Evolutionary conservation across 2,888 invertebrate genomes (phyloP).

Genomic region (Agapostemon virescens): DNA sequence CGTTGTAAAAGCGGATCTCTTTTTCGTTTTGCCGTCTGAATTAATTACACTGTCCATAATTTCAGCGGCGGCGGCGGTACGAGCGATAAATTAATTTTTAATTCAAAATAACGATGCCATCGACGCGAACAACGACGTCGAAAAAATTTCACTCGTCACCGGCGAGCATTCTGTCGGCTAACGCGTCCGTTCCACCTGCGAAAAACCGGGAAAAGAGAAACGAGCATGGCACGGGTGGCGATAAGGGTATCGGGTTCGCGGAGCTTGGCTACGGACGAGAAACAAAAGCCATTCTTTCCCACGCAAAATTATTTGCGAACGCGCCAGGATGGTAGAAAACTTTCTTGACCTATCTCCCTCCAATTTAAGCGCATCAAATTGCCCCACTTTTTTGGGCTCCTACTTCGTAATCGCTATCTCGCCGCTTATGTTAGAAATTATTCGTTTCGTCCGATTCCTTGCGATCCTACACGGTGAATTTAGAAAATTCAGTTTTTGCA

Average conservation of each 20-base stretch:
- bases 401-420: neutral
- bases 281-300: constrained; percentile 25
- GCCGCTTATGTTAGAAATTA: neutral
- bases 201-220: neutral
- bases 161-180: neutral
- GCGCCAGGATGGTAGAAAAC: constrained; percentile 10
- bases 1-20: neutral
- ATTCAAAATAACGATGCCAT: neutral
- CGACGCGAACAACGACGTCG: neutral
- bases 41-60: neutral
- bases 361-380: neutral
- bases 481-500: no score
- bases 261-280: neutral
- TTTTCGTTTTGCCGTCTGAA: neutral
- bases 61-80: no score
- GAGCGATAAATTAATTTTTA: neutral
- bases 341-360: neutral
- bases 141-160: neutral
- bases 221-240: neutral
- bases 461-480: neutral
- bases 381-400: neutral
- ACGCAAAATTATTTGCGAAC: constrained; percentile 40
- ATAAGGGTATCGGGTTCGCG: constrained; percentile 13
- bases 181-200: neutral
- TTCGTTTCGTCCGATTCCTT: neutral